phyloP scores from a whole-genome alignment of 1,140 invertebrate genomes.

The Nebria ingens region DNA sequence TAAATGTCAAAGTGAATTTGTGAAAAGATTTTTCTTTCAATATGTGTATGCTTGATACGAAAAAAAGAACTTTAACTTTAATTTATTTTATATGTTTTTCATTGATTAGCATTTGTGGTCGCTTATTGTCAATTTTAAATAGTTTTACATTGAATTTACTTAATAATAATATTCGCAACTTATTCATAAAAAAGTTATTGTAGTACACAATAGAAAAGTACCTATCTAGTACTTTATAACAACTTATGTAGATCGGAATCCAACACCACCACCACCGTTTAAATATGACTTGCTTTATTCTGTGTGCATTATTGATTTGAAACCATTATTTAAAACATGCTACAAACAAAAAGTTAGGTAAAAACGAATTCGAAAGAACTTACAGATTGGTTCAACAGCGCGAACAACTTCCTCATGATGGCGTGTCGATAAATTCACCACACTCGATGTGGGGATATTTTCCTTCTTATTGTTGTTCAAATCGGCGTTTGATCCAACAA shows the following conservation, averaged over 20 bases:
- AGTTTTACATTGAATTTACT: too few relatives aligned
- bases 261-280: not conserved
- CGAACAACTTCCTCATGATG: not conserved
- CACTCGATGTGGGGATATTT: not conserved
- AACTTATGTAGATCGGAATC: too few relatives aligned
- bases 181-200: too few relatives aligned
- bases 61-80: not conserved
- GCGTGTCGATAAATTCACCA: not conserved
- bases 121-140: too few relatives aligned
- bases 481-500: slow-evolving; percentile 5
- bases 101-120: not conserved
- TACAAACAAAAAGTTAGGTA: too few relatives aligned
- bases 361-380: not conserved
- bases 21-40: not conserved
- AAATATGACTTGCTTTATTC: not conserved
- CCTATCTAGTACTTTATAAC: not conserved
- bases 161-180: too few relatives aligned
- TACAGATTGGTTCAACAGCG: not conserved
- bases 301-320: not conserved
- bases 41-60: not conserved
- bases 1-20: slow-evolving; percentile 1
- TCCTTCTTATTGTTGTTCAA: not conserved
- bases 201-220: too few relatives aligned
- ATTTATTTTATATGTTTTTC: too few relatives aligned
- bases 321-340: not conserved